Evolutionary conservation across 2,113 vertebrate genomes (phyloP).

Genomic region (Trinectes maculatus): DNA sequence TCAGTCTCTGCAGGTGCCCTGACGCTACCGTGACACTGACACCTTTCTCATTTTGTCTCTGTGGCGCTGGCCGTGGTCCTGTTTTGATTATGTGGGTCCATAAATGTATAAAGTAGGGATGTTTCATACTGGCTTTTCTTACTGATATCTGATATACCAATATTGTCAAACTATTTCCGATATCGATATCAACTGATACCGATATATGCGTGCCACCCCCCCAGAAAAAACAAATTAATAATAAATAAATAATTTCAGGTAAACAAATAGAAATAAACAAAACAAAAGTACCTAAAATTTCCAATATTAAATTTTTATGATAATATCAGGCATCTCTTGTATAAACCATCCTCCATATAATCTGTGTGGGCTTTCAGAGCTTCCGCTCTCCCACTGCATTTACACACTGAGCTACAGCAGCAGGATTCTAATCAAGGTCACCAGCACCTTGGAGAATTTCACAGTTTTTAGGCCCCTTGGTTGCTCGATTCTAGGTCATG

Average conservation of each 20-base stretch:
- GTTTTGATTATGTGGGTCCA: conserved; percentile 54
- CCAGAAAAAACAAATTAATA: too few species aligned
- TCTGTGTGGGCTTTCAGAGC: conserved; percentile 14
- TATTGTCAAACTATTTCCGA: too few species aligned
- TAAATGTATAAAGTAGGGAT: too few species aligned
- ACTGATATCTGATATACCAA: too few species aligned
- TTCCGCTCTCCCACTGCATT: conserved; percentile 19
- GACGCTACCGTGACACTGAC: conserved; percentile 66
- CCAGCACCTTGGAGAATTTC: conserved; percentile 72
- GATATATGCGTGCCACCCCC: too few species aligned
- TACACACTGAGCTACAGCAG: conserved; percentile 52
- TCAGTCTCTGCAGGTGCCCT: conserved; percentile 32
- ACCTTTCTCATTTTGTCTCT: conserved; percentile 60
- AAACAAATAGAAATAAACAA: too few species aligned
- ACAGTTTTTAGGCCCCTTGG: conserved; percentile 48
- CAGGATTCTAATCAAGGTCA: conserved; percentile 69
- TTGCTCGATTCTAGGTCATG: conserved; percentile 70
- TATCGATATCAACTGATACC: too few species aligned
- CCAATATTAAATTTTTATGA: too few species aligned
- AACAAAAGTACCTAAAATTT: too few species aligned
- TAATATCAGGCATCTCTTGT: too few species aligned
- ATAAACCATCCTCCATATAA: conserved; percentile 27
- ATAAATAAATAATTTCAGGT: too few species aligned
- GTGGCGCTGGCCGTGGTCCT: background rate
- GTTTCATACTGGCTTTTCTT: too few species aligned